Percentiles rank a stretch among this genome's conserved stretches.
phyloP scores from a whole-genome alignment of 2,888 invertebrate genomes.

The Stictocephala bisonia region DNA sequence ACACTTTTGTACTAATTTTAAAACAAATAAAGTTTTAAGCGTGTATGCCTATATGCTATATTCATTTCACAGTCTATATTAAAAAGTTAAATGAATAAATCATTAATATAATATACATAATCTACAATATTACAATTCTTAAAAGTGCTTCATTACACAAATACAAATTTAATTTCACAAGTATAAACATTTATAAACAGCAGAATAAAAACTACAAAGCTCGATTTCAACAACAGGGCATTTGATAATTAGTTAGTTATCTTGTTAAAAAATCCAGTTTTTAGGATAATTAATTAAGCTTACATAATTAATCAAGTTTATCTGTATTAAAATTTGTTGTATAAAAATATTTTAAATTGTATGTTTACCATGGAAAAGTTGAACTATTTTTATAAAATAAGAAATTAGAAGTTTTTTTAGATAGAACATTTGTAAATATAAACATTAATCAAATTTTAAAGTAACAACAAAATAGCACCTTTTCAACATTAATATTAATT shows the following conservation, averaged over 20 bases:
- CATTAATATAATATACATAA: background rate
- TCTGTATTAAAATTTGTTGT: background rate
- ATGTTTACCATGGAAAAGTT: background rate
- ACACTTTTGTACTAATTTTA: slow-evolving; percentile 22
- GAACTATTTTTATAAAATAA: background rate
- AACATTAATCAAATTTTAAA: too few relatives aligned
- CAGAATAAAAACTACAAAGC: slow-evolving; percentile 49
- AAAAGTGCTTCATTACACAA: slow-evolving; percentile 46
- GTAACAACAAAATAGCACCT: too few relatives aligned
- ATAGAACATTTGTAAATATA: too few relatives aligned
- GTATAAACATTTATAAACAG: slow-evolving; percentile 48
- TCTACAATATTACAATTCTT: slow-evolving; percentile 2
- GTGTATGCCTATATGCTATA: slow-evolving; percentile 9
- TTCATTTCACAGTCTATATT: background rate
- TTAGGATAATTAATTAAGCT: background rate
- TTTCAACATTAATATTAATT: too few relatives aligned
- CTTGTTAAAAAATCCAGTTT: too few relatives aligned
- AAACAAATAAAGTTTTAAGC: slow-evolving; percentile 14
- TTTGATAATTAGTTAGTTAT: too few relatives aligned
- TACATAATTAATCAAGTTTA: background rate
- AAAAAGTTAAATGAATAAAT: slow-evolving; percentile 1
- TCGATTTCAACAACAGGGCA: slow-evolving; percentile 49
- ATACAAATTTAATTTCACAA: slow-evolving; percentile 41
- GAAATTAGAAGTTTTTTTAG: background rate
- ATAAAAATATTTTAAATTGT: background rate